Evolutionary conservation across 2,797 vertebrate species (phyloP).

Genomic region (Leptoclinus maculatus): DNA sequence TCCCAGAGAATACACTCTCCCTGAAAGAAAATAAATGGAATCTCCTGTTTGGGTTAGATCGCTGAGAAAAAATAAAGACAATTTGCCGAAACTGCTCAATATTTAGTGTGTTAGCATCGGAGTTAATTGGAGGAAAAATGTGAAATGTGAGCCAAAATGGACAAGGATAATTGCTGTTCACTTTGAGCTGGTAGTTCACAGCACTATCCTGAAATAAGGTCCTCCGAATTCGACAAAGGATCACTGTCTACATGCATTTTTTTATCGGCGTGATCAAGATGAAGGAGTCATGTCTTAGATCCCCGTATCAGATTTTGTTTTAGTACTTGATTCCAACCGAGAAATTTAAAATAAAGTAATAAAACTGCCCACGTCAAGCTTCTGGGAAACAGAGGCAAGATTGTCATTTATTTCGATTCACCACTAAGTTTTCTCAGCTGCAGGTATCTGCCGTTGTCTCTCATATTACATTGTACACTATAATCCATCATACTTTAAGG

Average conservation of each 20-base stretch:
- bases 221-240: constrained; percentile 37
- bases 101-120: constrained; percentile 53
- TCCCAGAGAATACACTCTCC: constrained; percentile 80
- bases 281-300: not conserved
- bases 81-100: constrained; percentile 69
- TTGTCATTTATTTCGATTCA: constrained; percentile 39
- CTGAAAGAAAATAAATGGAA: constrained; percentile 82
- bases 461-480: constrained; percentile 41
- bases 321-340: not conserved
- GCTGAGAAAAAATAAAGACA: constrained; percentile 77
- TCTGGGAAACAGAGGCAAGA: constrained; percentile 37
- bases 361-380: constrained; percentile 23
- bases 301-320: constrained; percentile 3
- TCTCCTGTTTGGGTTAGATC: constrained; percentile 82
- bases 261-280: constrained; percentile 14
- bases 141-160: constrained; percentile 68
- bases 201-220: constrained; percentile 29
- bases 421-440: constrained; percentile 61
- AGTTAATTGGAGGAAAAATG: constrained; percentile 72
- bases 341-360: constrained; percentile 20
- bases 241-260: constrained; percentile 19
- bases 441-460: constrained; percentile 38
- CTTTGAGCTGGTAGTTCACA: constrained; percentile 52
- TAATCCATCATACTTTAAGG: constrained; percentile 38
- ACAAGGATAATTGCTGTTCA: constrained; percentile 67